Evolutionary conservation across 2,113 vertebrate genomes (phyloP), one percentile per base, ranked within the genome.

Genomic region (Triplophysa dalaica): DNA sequence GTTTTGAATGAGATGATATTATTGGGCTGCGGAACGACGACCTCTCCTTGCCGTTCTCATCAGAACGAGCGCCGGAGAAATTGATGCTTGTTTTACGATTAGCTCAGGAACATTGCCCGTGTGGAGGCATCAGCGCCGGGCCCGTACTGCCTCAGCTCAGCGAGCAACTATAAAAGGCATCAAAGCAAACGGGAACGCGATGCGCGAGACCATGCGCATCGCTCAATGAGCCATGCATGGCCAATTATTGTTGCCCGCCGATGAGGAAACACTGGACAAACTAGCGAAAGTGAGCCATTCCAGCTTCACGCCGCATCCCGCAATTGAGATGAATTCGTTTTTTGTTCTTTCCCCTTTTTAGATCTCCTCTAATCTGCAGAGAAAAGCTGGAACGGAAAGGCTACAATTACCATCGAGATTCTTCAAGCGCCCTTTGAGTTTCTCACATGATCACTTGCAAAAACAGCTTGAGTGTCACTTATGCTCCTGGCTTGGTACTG

Each of bases 191-290:
- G 82, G 70, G 84, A 88, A 81, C 78, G 88, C 84, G 83, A 74
- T 80, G 74, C 83, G 67, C 77, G 86, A 86, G 83, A 82, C 86
- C 72, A 84, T 87, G 82, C 83, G 72, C 85, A 84, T 86, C 72
- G 72, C 67, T 78, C 88, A 91, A 92, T 88, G 91, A 91, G 88
- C 86, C 89, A 87, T 88, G 82, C 85, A 87, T 89, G 88, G 82
- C 79, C 85, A 89, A 90, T 91, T 87, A 91, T 87, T 84, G 84
- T 64, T 74, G 81, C 76, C 68, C 54, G 76, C 38, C 81, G 69
- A 82, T 72, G 75, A 78, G 81, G 76, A 64, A 78, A 68, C 54
- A 13, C 64, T 66, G 63, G 79, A 80, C 70, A 80, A 75, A 80
- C 79, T 81, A 68, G 79, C 54, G 64, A 68, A 24, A 17, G 72